Evolutionary conservation across 2,888 invertebrate genomes (phyloP).

Genomic region (Eupithecia vulgata): DNA sequence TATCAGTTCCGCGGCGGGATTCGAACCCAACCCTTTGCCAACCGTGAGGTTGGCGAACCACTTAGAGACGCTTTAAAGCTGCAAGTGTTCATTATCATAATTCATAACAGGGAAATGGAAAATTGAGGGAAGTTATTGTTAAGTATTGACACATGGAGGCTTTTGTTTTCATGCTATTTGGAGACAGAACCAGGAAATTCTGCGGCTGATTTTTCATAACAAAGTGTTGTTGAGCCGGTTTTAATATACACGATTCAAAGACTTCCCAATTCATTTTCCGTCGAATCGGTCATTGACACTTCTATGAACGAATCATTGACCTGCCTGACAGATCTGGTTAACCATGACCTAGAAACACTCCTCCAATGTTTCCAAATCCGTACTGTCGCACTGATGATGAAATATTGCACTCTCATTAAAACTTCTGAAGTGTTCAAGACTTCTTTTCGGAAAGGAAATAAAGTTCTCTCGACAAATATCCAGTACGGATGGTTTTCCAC

Average conservation of each 20-base stretch:
- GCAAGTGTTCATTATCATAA: not conserved
- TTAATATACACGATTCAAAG: not conserved
- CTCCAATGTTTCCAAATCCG: not conserved
- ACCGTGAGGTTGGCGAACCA: not conserved
- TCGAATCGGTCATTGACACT: not conserved
- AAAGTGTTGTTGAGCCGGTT: not conserved
- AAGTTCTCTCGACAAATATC: not conserved
- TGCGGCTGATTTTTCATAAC: not conserved
- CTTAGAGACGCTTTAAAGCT: not conserved
- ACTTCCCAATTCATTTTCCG: not conserved
- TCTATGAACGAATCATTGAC: not conserved
- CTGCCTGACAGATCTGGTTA: conserved; percentile 9
- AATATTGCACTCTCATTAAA: not conserved
- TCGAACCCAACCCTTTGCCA: not conserved
- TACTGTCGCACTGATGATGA: not conserved
- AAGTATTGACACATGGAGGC: not conserved
- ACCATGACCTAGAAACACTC: conserved; percentile 7
- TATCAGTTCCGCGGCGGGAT: not conserved
- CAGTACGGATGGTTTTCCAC: not conserved
- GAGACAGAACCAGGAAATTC: not conserved
- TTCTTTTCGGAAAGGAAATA: no score
- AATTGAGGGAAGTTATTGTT: not conserved
- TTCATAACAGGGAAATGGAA: not conserved
- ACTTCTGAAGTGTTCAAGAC: no score
- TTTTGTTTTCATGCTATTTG: not conserved